These are phyloP conservation scores for Platerodrilus igneus DNA, from an alignment of 2,888 invertebrate genomes.

Conservation along the genomic window DNA sequence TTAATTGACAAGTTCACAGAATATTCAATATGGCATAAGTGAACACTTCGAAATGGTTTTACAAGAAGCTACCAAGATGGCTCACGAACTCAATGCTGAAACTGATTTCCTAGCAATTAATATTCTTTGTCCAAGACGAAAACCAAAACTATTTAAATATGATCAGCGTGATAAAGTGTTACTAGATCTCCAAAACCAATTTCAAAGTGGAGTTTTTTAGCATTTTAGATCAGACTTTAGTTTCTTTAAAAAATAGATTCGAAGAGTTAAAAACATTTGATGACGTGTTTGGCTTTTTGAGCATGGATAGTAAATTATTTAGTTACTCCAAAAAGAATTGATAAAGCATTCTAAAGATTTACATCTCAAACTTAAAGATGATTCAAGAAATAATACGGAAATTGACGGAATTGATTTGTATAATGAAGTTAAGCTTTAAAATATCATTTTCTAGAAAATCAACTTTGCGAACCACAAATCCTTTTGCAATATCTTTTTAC, in stretches of 20 bases:
- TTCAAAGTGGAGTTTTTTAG: conserved; percentile 20
- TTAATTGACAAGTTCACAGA: conserved; percentile 20
- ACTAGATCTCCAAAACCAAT: conserved; percentile 24
- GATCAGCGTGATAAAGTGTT: conserved; percentile 23
- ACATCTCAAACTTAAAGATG: conserved; percentile 16
- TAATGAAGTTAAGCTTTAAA: no score
- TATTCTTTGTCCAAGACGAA: conserved; percentile 19
- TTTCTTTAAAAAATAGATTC: conserved; percentile 20
- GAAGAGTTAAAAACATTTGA: conserved; percentile 15
- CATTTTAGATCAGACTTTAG: conserved; percentile 20
- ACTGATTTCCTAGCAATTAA: conserved; percentile 25
- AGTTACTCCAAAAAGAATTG: no score
- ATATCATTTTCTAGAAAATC: conserved; percentile 17
- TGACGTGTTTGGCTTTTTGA: conserved; percentile 13
- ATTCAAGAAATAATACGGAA: conserved; percentile 16
- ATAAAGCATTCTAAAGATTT: no score
- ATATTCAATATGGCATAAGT: conserved; percentile 25
- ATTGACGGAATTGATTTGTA: conserved; percentile 20
- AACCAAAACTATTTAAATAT: conserved; percentile 21
- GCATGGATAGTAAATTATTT: conserved; percentile 13
- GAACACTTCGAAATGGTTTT: conserved; percentile 26
- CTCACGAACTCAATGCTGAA: conserved; percentile 22
- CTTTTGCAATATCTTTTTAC: no score
- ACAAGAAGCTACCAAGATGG: conserved; percentile 24
- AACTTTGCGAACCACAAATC: conserved; percentile 16